Conservation (phyloP, 2,797 vertebrate genomes). For the Argyrosomus regius region DNA sequence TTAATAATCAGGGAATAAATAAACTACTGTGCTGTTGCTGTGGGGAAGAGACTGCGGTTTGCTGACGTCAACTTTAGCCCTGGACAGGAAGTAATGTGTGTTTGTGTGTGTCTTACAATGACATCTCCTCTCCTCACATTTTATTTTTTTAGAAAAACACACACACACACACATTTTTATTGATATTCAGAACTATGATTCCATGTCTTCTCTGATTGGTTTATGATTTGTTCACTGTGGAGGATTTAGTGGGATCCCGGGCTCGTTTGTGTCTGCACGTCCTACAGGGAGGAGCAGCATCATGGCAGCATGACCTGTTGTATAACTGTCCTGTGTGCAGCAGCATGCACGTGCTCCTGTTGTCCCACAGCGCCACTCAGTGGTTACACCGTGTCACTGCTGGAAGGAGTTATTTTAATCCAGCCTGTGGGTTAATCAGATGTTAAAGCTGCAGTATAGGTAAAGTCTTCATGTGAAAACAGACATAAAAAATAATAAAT, state of each 20-base stretch:
- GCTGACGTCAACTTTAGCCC: constrained; percentile 33
- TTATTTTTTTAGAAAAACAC: neutral
- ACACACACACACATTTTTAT: neutral
- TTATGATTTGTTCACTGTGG: neutral
- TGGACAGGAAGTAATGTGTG: neutral
- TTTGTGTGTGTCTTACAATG: neutral
- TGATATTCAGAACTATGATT: neutral
- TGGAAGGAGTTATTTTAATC: neutral
- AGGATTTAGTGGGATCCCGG: neutral
- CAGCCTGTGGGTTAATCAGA: too few relatives aligned
- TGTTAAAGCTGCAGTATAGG: neutral
- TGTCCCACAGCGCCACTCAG: constrained; percentile 35
- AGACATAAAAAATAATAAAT: neutral
- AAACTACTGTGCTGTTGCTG: constrained; percentile 15
- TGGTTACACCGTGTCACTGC: neutral
- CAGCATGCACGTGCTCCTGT: neutral
- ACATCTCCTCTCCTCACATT: neutral
- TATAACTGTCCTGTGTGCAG: constrained; percentile 52
- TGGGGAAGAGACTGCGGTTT: neutral
- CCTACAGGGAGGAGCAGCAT: constrained; percentile 14
- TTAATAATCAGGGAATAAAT: constrained; percentile 41
- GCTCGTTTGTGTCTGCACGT: neutral
- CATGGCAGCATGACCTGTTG: constrained; percentile 41
- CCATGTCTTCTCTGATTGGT: neutral
- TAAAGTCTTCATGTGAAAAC: neutral